Percentiles rank a stretch among this genome's conserved stretches.
Evolutionary conservation across 2,113 vertebrate genomes (phyloP).

Genomic region (Dolichotis patagonum): DNA sequence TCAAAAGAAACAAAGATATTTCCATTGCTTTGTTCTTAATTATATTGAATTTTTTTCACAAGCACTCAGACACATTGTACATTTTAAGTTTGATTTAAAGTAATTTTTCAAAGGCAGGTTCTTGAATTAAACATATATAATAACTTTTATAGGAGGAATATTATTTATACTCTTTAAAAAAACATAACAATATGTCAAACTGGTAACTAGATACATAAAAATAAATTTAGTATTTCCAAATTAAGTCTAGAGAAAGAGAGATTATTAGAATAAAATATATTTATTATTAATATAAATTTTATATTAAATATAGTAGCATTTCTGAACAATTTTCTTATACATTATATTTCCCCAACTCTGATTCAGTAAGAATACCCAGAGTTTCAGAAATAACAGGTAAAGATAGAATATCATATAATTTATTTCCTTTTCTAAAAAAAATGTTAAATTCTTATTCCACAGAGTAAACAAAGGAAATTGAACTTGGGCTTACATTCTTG

Average conservation of each 20-base stretch:
- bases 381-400: background rate
- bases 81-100: slow-evolving; percentile 62
- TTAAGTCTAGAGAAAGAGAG: slow-evolving; percentile 69
- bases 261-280: slow-evolving; percentile 53
- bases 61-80: background rate
- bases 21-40: background rate
- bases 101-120: slow-evolving; percentile 56
- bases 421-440: background rate
- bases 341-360: slow-evolving; percentile 33
- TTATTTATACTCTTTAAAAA: slow-evolving; percentile 57
- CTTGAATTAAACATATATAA: slow-evolving; percentile 59
- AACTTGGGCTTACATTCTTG: background rate
- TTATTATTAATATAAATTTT: slow-evolving; percentile 51
- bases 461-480: slow-evolving; percentile 1
- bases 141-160: slow-evolving; percentile 59
- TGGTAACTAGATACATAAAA: slow-evolving; percentile 54
- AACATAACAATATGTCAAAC: slow-evolving; percentile 62
- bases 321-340: background rate
- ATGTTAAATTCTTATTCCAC: slow-evolving; percentile 26
- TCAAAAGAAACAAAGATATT: background rate
- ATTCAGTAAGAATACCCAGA: slow-evolving; percentile 15
- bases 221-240: slow-evolving; percentile 64
- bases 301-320: slow-evolving; percentile 28
- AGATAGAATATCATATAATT: background rate
- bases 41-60: background rate